Evolutionary conservation across 2,888 invertebrate species (phyloP).

Genomic region (Aphrophora alni): DNA sequence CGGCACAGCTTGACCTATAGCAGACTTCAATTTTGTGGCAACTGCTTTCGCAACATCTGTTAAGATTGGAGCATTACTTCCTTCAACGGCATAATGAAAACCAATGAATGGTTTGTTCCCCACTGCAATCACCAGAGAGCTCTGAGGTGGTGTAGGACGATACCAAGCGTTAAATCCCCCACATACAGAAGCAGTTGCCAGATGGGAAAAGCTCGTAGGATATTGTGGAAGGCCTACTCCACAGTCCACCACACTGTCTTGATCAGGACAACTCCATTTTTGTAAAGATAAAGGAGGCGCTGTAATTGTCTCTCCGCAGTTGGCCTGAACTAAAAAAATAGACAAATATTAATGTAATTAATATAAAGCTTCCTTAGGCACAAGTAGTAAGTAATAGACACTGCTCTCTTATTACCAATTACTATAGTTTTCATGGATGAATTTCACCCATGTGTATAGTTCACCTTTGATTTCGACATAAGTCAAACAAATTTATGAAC

Average conservation of each 20-base stretch:
- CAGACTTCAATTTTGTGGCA: constrained; percentile 83
- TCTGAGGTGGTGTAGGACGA: constrained; percentile 48
- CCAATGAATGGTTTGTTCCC: constrained; percentile 86
- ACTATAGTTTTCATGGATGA: too few species aligned
- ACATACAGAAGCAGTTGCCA: constrained; percentile 78
- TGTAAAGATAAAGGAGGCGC: constrained; percentile 74
- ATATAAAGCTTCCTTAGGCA: not conserved
- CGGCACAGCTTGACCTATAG: constrained; percentile 66
- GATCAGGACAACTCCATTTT: constrained; percentile 86
- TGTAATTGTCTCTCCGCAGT: constrained; percentile 64
- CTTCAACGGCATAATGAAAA: constrained; percentile 90
- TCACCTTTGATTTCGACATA: too few species aligned
- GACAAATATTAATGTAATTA: not conserved
- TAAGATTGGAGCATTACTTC: constrained; percentile 78
- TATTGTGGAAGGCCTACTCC: constrained; percentile 60
- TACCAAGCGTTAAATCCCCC: constrained; percentile 73
- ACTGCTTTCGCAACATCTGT: constrained; percentile 94
- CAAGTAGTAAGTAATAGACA: not conserved
- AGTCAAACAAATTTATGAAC: too few species aligned
- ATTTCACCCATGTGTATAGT: too few species aligned
- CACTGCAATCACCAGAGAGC: constrained; percentile 50
- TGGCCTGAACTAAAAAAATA: constrained; percentile 68
- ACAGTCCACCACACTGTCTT: constrained; percentile 77
- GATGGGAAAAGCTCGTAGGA: constrained; percentile 60
- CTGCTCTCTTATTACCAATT: too few species aligned